Base-by-base conservation (phyloP, 2,888 invertebrate genomes). In the Hanleya hanleyi region DNA sequence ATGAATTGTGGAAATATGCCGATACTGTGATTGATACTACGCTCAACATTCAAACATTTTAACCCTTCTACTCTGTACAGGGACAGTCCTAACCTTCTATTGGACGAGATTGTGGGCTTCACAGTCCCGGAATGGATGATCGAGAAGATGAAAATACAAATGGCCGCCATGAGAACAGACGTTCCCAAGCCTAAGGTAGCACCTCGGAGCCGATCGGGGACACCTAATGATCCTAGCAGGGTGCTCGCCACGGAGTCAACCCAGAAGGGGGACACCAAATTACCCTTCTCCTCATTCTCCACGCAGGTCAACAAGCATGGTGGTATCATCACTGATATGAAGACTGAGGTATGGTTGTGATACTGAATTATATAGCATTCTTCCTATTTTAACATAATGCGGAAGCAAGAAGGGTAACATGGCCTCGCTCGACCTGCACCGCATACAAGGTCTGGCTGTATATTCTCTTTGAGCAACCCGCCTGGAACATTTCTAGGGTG, bases 51-150 rank as follows among this genome's bases (percentile, higher is more conserved):
- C n/a, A n/a, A n/a, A n/a, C n/a, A n/a, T n/a, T n/a, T n/a, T n/a
- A n/a, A n/a, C n/a, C n/a, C 33, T 50, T 32, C 12, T 18, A 62
- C 47, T 29, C 67, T 35, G 70, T 73, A 29, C 75, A 87, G 87
- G 67, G 83, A 85, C 71, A 82, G 80, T 32, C 80, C 84, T 15
- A 82, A 81, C 9, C 79, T 90, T 68, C 74, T 86, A 73, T 78
- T 88, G 66, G 93, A 94, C 64, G 94, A 95, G 85, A 89, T 95
- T 75, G 93, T 93, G 74, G 95, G 95, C 0, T 96, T 96, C 87
- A 93, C 93, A 87, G 94, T 94, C 0, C 95, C 95, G 12, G 92
- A 93, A 32, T 94, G 94, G 90, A 94, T 96, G 93, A 85, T 95
- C 41, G 92, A 93, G 74, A 96, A 96, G 91, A 94, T 95, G 87